Base-by-base conservation (phyloP, 2,888 invertebrate species). In the Epirrita christyi region DNA sequence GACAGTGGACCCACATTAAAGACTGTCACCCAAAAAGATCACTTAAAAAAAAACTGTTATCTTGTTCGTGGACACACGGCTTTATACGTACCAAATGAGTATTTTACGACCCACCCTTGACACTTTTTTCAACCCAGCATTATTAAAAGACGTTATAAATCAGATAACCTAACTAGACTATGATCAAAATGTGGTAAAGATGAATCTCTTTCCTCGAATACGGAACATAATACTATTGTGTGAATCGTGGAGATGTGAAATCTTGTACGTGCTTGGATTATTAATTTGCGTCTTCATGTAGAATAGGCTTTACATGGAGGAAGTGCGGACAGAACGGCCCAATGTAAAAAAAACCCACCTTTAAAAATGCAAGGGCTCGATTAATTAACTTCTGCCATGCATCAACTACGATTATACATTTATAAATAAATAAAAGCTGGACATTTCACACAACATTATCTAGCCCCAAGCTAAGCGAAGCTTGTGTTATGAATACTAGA, bases 201-300 rank as follows among this genome's bases (percentile, higher is more conserved):
- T 66, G 50, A 48, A 59, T 64, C 61, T 58, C 51, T 48, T 67
- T 64, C 63, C 49, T 32, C 55, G 64, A 64, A 66, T 28, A 15
- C 40, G 49, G 54, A 60, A 60, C 61, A 44, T 62, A 47, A 55
- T 54, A 59, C 53, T 46, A 59, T 64, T 59, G 61, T 55, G 56
- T 63, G 55, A 58, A 67, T 51, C 63, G 53, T 48, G 44, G 48
- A 46, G 57, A 63, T 61, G 57, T 49, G 49, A 54, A 59, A 58
- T 63, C 51, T 58, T 41, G 59, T 46, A 64, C 66, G 66, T 66
- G 66, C 41, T 27, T 41, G 10, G 36, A 43, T 50, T 63, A 51
- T 56, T 45, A 55, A 65, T 51, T 37, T 37, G 36, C 6, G 9
- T 45, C 38, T 4, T 48, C 29, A 28, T 32, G 14, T 32, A 45